Conservation (phyloP, 1,140 invertebrate species). For the Diorhabda sublineata region DNA sequence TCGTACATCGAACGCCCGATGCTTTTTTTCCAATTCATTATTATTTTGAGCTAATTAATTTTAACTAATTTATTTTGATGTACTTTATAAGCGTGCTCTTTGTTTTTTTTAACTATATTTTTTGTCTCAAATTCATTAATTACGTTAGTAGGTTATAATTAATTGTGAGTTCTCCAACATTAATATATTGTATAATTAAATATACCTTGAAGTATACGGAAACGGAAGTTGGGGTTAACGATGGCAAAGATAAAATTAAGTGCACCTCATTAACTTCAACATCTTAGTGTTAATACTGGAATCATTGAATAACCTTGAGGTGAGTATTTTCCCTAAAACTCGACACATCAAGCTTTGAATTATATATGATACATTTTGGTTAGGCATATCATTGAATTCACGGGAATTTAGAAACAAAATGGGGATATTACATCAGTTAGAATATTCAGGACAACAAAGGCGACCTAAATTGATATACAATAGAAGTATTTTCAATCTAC, state of each 20-base stretch:
- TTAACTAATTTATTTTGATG: not conserved
- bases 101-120: not conserved
- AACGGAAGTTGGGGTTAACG: not conserved
- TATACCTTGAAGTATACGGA: not conserved
- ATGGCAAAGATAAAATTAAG: not conserved
- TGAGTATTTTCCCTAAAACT: no score
- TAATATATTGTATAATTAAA: not conserved
- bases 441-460: no score
- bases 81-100: not conserved
- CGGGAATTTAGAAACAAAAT: no score
- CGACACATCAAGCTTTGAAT: no score
- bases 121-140: not conserved
- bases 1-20: no score
- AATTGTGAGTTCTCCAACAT: not conserved
- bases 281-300: not conserved
- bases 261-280: not conserved
- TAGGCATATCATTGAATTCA: no score
- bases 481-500: no score
- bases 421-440: no score
- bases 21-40: no score
- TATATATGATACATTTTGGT: no score
- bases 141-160: not conserved
- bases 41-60: not conserved
- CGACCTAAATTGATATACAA: no score
- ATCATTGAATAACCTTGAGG: not conserved